A percentile compares a stretch with the other conserved stretches of the same genome.
phyloP scores from a whole-genome alignment of 1,140 invertebrate genomes.

The Sitobion miscanthi region DNA sequence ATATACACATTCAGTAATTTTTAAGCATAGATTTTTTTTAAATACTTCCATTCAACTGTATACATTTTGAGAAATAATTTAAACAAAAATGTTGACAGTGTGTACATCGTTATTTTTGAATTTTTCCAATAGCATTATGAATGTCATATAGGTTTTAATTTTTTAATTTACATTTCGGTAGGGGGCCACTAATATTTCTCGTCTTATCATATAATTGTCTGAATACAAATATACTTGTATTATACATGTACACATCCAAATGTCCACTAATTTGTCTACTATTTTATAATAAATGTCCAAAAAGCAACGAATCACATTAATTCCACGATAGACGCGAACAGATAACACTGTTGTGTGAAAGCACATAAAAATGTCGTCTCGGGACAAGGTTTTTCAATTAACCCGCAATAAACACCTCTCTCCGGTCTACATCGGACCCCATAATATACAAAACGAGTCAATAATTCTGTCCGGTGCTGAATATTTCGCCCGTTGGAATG shows the following conservation, averaged over 20 bases:
- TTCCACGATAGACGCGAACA: constrained; percentile 41
- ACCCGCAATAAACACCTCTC: constrained; percentile 51
- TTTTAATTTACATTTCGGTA: not conserved
- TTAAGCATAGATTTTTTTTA: not conserved
- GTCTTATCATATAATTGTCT: constrained; percentile 41
- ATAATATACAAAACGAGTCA: constrained; percentile 55
- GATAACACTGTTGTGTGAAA: constrained; percentile 52
- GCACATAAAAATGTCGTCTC: constrained; percentile 52
- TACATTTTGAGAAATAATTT: not conserved
- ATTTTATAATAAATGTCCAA: constrained; percentile 52
- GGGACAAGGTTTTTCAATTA: constrained; percentile 56
- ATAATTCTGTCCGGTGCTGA: constrained; percentile 50
- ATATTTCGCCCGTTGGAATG: constrained; percentile 54
- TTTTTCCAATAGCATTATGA: not conserved
- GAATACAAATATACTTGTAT: not conserved
- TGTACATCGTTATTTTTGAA: not conserved
- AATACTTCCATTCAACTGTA: not conserved
- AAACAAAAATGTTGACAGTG: not conserved
- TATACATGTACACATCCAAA: not conserved
- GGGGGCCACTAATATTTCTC: not conserved
- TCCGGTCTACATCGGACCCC: constrained; percentile 19
- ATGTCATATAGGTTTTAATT: not conserved
- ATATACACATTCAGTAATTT: not conserved
- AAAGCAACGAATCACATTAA: constrained; percentile 50
- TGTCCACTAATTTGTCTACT: constrained; percentile 51